A percentile compares a stretch with the other conserved stretches of the same genome.
Conservation (phyloP, 2,888 invertebrate genomes). For the Eristalis arbustorum region DNA sequence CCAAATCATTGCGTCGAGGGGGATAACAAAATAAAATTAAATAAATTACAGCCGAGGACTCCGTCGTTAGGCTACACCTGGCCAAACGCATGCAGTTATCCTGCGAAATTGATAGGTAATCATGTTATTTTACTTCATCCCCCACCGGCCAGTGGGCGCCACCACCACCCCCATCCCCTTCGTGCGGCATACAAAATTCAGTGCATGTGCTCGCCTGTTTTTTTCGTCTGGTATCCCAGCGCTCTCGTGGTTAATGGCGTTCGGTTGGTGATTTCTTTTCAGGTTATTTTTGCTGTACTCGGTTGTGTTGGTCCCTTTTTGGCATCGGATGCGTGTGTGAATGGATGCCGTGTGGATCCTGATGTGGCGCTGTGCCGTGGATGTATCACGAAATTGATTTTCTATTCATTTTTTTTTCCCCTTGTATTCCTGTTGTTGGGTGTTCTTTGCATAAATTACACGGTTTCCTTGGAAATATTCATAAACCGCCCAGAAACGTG, state of each 20-base stretch:
- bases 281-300: not conserved
- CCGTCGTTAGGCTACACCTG: slow-evolving; percentile 14
- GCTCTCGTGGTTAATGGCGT: slow-evolving; percentile 37
- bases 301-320: not conserved
- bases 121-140: slow-evolving; percentile 57
- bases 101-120: slow-evolving; percentile 56
- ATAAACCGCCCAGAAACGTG: slow-evolving; percentile 60
- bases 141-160: not conserved
- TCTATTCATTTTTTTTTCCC: slow-evolving; percentile 23
- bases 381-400: slow-evolving; percentile 54
- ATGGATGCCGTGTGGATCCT: not conserved
- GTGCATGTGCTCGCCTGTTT: slow-evolving; percentile 22
- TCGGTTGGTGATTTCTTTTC: slow-evolving; percentile 24
- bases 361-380: slow-evolving; percentile 4
- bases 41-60: slow-evolving; percentile 30
- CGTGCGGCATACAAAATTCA: slow-evolving; percentile 27
- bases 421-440: not conserved
- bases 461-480: slow-evolving; percentile 46
- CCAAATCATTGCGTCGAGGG: not conserved
- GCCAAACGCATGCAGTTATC: slow-evolving; percentile 37
- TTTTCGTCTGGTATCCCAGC: not conserved
- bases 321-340: slow-evolving; percentile 33
- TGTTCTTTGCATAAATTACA: slow-evolving; percentile 52
- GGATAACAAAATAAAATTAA: not conserved
- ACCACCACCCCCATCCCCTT: not conserved